These are phyloP conservation scores for Adineta ricciae DNA, from an alignment of 2,888 invertebrate genomes.

Conservation along the genomic window DNA sequence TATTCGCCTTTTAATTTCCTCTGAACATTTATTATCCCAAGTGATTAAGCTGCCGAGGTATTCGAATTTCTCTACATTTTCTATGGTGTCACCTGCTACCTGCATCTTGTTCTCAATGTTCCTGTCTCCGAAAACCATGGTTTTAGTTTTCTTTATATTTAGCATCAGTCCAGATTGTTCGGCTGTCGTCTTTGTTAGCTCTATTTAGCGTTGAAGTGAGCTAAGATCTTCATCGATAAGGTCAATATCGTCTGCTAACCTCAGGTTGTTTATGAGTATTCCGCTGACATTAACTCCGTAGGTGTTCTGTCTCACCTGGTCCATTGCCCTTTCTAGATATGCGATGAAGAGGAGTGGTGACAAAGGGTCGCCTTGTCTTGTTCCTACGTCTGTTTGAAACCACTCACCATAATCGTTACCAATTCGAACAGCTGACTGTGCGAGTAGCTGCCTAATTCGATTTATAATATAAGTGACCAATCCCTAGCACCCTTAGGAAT, in stretches of 20 bases:
- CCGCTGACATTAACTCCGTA: neutral
- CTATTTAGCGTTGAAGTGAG: slow-evolving; percentile 7
- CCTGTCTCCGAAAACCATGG: slow-evolving; percentile 1
- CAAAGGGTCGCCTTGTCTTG: slow-evolving; percentile 7
- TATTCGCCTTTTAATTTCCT: no score
- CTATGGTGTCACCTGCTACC: neutral
- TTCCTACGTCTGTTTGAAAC: no score
- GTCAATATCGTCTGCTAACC: neutral
- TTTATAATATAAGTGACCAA: no score
- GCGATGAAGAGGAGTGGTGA: neutral
- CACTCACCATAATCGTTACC: no score
- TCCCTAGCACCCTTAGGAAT: no score
- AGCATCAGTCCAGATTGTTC: neutral
- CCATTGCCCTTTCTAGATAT: neutral
- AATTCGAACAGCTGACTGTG: no score
- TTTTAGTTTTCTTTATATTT: neutral
- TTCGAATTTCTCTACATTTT: slow-evolving; percentile 7
- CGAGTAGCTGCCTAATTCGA: no score
- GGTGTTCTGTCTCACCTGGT: slow-evolving; percentile 1
- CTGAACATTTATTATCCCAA: no score
- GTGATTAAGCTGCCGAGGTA: neutral
- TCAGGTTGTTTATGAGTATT: neutral
- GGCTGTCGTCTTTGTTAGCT: neutral
- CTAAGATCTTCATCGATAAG: neutral
- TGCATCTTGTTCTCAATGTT: no score